Evolutionary conservation across 2,888 invertebrate genomes (phyloP).

Genomic region (Pandemis heparana): DNA sequence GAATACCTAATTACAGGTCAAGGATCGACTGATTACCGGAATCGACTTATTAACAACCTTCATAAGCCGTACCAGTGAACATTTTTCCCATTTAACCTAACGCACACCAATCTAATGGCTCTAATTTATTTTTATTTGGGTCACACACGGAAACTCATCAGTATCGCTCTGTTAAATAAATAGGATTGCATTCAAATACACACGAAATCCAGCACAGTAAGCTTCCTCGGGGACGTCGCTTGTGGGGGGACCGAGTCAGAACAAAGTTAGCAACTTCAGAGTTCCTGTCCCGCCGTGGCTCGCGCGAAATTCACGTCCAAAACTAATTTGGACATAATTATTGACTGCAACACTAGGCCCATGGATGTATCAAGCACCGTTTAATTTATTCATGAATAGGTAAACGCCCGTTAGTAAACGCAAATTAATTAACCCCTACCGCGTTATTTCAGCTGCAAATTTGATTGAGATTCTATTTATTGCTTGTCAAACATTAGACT

Average conservation of each 20-base stretch:
- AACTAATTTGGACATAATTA: constrained; percentile 39
- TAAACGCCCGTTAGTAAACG: neutral
- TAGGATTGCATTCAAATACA: constrained; percentile 71
- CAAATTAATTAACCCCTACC: neutral
- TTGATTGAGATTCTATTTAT: neutral
- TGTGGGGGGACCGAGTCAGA: constrained; percentile 57
- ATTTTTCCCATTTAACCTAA: neutral
- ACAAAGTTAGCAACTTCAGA: constrained; percentile 76
- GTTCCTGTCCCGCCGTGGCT: constrained; percentile 66
- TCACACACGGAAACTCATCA: constrained; percentile 26
- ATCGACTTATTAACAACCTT: neutral
- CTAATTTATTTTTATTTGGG: constrained; percentile 9
- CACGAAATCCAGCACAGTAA: constrained; percentile 65
- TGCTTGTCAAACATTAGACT: neutral
- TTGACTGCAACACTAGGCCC: constrained; percentile 21
- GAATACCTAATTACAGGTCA: neutral
- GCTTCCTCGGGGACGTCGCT: constrained; percentile 58
- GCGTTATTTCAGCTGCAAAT: neutral
- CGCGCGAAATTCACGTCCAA: constrained; percentile 64
- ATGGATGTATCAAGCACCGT: neutral
- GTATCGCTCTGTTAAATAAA: constrained; percentile 65
- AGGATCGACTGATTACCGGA: neutral
- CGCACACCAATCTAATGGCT: neutral
- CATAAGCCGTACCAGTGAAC: neutral
- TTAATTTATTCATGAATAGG: neutral